These are phyloP conservation scores for Gryllus longicercus DNA, from an alignment of 2,888 invertebrate species.

Conservation along the genomic window DNA sequence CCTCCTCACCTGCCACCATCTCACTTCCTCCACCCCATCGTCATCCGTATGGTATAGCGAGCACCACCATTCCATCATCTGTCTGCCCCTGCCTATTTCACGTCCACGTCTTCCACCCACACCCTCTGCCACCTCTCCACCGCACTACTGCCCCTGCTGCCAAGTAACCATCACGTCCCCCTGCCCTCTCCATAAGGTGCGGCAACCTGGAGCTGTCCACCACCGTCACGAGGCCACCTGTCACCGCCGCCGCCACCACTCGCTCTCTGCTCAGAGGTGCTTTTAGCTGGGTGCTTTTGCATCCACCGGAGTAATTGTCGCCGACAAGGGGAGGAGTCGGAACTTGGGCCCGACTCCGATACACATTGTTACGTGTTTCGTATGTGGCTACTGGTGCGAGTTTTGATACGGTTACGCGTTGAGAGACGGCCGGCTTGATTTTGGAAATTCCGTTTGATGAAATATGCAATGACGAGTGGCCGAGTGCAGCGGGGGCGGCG, in stretches of 20 bases:
- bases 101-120: too few species aligned
- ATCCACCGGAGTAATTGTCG: not conserved
- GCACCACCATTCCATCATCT: too few species aligned
- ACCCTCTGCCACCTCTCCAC: too few species aligned
- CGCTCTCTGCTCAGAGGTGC: not conserved
- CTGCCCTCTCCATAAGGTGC: too few species aligned
- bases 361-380: constrained; percentile 17
- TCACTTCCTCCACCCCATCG: too few species aligned
- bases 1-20: too few species aligned
- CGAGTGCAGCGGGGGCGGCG: not conserved
- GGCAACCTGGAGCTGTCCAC: too few species aligned
- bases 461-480: constrained; percentile 25
- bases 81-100: too few species aligned
- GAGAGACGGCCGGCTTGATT: not conserved
- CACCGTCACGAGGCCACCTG: too few species aligned
- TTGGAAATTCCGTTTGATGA: constrained; percentile 29
- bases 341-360: not conserved
- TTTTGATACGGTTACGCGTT: constrained; percentile 11
- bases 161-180: too few species aligned
- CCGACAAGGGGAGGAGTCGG: not conserved
- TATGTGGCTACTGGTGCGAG: constrained; percentile 8
- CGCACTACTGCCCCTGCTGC: too few species aligned
- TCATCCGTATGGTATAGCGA: too few species aligned
- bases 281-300: not conserved
- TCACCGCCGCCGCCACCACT: not conserved